These are phyloP conservation scores for Hesperophylax magnus DNA, from an alignment of 1,140 invertebrate genomes.

Conservation along the genomic window DNA sequence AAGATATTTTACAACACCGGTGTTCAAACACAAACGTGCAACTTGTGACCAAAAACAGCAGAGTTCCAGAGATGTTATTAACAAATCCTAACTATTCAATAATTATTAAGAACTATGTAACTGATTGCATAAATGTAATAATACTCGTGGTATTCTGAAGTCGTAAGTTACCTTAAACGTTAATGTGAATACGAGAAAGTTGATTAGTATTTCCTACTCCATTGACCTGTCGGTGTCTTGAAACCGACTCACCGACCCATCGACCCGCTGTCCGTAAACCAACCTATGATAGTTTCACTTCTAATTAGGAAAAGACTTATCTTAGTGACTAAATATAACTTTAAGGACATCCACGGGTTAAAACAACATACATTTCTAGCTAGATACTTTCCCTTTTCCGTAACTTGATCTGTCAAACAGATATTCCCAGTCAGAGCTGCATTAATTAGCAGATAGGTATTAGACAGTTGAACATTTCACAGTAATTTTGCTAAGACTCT, in stretches of 20 bases:
- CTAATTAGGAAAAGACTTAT: conserved; percentile 5
- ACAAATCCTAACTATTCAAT: conserved; percentile 5
- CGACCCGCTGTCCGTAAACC: background rate
- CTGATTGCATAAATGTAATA: conserved; percentile 10
- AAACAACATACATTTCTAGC: no score
- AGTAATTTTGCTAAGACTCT: no score
- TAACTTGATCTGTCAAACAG: no score
- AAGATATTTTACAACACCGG: background rate
- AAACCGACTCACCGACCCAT: no score
- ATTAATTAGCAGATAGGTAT: no score
- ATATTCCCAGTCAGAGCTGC: no score
- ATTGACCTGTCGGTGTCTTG: background rate
- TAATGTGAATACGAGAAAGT: background rate
- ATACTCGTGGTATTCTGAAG: conserved; percentile 30
- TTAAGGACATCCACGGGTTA: no score
- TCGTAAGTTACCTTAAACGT: conserved; percentile 6
- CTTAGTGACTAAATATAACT: conserved; percentile 21
- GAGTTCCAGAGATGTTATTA: background rate
- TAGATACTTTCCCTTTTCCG: no score
- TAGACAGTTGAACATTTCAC: no score
- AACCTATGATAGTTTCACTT: background rate
- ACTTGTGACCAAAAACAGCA: no score
- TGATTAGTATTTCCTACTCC: conserved; percentile 20
- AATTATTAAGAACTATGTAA: conserved; percentile 27
- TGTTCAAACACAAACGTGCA: no score